Base-by-base conservation (phyloP, 2,113 vertebrate species). In the Alligator sinensis region DNA sequence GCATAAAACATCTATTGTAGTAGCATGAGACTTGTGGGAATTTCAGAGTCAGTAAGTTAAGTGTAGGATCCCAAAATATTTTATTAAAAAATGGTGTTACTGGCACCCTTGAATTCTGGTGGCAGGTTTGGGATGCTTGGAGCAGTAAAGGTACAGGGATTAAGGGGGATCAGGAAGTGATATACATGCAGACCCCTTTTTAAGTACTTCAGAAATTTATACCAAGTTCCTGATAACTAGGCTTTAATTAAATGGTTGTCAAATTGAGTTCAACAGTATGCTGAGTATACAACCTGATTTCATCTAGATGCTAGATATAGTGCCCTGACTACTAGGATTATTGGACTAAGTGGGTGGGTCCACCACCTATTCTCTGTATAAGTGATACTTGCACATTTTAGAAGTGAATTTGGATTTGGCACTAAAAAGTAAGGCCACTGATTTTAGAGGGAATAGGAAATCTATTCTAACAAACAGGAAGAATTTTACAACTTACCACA, bases 401-500 rank as follows among this genome's bases (percentile, higher is more conserved):
- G 47, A 47, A 47, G 47, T 47, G 47, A 47, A 47, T 47, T 47
- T 47, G 47, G 47, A 47, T 47, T 47, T 47, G 47, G 47, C 47
- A 47, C 47, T 47, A 47, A 72, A 47, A 38, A 74, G 22, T 47
- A 38, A 38, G 70, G 24, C 30, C 34, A 47, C 34, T 47, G 34
- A 47, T 7, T 74, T 30, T 34, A 60, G 77, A 93, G 70, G 9
- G 6, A 80, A 0, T 4, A 66, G 16, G 5, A 76, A 1, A 21
- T 78, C 15, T 38, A 78, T 59, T 82, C 2, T 18, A 70, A 91
- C 38, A 2, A 58, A 3, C n/a, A 78, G 4, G 11, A 55, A 80
- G 3, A 17, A 55, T 13, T 76, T 11, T 63, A 55, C 34, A 15
- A 68, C 99, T 96, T 96, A 99, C 99, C 99, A 4, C 99, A 99